Evolutionary conservation across 1,140 invertebrate genomes (phyloP).

Genomic region (Wiebesia pumilae): DNA sequence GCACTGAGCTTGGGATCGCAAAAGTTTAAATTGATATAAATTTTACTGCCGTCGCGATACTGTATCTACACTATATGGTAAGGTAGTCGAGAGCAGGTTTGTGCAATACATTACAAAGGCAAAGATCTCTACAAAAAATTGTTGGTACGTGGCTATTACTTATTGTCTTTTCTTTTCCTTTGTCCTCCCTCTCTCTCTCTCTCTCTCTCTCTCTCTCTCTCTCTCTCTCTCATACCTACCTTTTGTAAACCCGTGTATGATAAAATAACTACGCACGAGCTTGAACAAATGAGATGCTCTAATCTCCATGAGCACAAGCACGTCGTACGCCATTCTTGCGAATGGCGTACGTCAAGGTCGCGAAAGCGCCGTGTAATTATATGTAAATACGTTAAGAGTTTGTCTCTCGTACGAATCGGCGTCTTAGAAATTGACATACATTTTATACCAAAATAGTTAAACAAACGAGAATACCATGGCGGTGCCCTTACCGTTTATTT

Average conservation of each 20-base stretch:
- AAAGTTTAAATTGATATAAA: background rate
- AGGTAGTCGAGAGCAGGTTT: constrained; percentile 6
- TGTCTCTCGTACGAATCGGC: background rate
- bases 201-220: background rate
- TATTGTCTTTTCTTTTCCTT: constrained; percentile 13
- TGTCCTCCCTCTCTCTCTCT: background rate
- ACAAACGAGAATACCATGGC: constrained; percentile 8
- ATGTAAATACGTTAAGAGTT: constrained; percentile 32
- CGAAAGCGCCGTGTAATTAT: constrained; percentile 41
- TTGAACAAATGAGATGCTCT: constrained; percentile 43
- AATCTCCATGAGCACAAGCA: constrained; percentile 26
- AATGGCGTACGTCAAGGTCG: constrained; percentile 33
- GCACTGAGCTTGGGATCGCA: too few species aligned
- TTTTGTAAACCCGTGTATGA: constrained; percentile 9
- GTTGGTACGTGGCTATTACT: background rate
- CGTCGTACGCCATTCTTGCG: background rate
- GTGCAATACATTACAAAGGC: constrained; percentile 33
- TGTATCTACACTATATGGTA: background rate
- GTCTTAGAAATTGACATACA: constrained; percentile 39
- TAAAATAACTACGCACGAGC: background rate
- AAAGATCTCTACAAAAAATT: constrained; percentile 42
- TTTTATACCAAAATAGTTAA: constrained; percentile 45
- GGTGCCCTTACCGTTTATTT: constrained; percentile 10
- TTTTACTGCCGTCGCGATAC: background rate
- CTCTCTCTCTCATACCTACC: background rate